phyloP scores from a whole-genome alignment of 2,113 vertebrate species.

The Myrmecophaga tridactyla region DNA sequence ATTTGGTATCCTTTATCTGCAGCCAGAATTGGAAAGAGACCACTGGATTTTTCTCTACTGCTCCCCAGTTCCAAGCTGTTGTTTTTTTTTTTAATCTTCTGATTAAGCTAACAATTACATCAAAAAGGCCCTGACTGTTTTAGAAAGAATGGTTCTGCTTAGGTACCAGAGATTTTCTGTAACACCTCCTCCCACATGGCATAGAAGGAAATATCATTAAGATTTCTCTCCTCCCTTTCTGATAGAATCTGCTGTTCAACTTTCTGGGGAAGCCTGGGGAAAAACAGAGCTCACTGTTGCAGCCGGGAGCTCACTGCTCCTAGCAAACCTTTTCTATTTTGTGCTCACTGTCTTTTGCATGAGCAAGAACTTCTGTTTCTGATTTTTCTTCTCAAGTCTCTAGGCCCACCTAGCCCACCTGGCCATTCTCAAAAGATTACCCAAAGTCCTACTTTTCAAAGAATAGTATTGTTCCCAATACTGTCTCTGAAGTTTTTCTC shows the following conservation, averaged over 20 bases:
- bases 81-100: neutral
- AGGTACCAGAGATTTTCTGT: neutral
- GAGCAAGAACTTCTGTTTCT: neutral
- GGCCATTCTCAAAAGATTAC: neutral
- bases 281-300: accelerated
- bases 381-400: neutral
- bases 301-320: accelerated
- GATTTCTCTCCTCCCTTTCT: neutral
- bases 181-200: neutral
- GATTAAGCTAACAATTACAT: neutral
- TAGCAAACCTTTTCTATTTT: accelerated
- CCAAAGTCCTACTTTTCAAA: neutral
- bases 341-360: neutral
- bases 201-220: too few species aligned
- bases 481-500: neutral
- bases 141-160: neutral
- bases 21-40: neutral
- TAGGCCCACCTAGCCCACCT: neutral
- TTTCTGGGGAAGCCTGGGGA: accelerated
- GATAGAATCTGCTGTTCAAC: neutral
- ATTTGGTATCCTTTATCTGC: neutral
- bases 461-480: accelerated
- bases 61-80: neutral
- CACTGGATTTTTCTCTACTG: too few species aligned
- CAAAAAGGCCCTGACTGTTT: neutral